Conservation (phyloP, 2,113 vertebrate genomes). For the Raja brachyura region DNA sequence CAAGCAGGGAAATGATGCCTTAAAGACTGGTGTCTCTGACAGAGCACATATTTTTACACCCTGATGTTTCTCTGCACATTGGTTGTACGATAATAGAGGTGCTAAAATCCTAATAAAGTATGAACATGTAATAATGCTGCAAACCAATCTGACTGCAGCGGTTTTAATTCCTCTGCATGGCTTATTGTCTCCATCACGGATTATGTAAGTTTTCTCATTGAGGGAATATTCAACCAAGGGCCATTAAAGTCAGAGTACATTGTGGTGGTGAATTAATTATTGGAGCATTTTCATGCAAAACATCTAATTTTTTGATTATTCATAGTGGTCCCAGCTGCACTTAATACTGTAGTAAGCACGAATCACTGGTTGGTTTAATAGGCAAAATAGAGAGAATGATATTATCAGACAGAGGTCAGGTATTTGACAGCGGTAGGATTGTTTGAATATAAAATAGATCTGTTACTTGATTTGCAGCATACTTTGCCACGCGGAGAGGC, state of each 20-base stretch:
- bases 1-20: not conserved
- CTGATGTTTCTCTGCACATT: not conserved
- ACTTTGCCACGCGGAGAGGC: constrained; percentile 48
- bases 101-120: not conserved
- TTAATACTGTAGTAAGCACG: constrained; percentile 70
- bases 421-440: constrained; percentile 56
- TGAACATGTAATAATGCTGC: constrained; percentile 43
- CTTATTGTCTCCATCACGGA: constrained; percentile 52
- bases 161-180: constrained; percentile 56
- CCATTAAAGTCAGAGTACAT: constrained; percentile 68
- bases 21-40: not conserved
- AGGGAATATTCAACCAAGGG: constrained; percentile 69
- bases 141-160: constrained; percentile 49
- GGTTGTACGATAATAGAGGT: not conserved
- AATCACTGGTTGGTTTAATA: constrained; percentile 67
- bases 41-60: not conserved
- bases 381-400: constrained; percentile 58
- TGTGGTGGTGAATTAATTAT: constrained; percentile 79
- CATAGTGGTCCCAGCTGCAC: constrained; percentile 62
- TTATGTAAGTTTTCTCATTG: constrained; percentile 61
- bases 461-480: constrained; percentile 54
- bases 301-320: constrained; percentile 78
- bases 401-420: constrained; percentile 71
- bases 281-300: constrained; percentile 75
- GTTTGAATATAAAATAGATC: constrained; percentile 46